Evolutionary conservation across 92 coral and sea anemone genomes (phyloP).

Genomic region (Phenganax subtilis): DNA sequence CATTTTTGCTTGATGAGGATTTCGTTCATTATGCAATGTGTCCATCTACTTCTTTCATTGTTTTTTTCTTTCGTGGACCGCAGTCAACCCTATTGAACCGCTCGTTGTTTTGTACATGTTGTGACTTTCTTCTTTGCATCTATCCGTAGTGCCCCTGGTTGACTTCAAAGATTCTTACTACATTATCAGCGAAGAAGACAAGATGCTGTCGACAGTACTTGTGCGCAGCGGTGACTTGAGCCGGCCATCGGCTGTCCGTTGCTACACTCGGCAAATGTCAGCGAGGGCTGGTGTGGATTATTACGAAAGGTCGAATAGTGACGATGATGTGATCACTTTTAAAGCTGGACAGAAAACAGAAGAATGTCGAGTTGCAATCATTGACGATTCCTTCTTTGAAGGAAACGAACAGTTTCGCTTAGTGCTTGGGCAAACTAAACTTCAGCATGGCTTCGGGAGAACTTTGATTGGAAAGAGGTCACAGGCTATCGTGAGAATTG

Average conservation of each 20-base stretch:
- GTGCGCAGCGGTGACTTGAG: constrained; percentile 83
- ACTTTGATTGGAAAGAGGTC: constrained; percentile 60
- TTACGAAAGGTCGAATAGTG: constrained; percentile 71
- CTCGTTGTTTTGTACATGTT: background rate
- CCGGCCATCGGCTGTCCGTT: constrained; percentile 61
- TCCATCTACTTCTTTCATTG: too few relatives aligned
- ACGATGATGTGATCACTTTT: constrained; percentile 61
- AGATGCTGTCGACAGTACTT: constrained; percentile 54
- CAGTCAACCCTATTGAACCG: background rate
- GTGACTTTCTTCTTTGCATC: background rate
- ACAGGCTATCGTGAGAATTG: constrained; percentile 55
- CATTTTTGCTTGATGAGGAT: too few relatives aligned
- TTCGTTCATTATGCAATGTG: too few relatives aligned
- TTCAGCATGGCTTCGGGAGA: constrained; percentile 40
- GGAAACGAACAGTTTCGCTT: constrained; percentile 64
- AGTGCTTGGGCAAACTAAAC: constrained; percentile 53
- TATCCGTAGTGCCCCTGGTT: constrained; percentile 63
- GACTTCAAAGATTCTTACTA: constrained; percentile 60
- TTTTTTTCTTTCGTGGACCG: too few relatives aligned
- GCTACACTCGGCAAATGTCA: constrained; percentile 77
- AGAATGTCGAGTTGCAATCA: constrained; percentile 63
- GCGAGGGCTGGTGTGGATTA: constrained; percentile 74
- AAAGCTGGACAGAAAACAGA: constrained; percentile 64
- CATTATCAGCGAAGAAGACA: constrained; percentile 53
- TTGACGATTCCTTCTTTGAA: constrained; percentile 63